phyloP scores from a whole-genome alignment of 1,140 invertebrate genomes.

The Plutomurus gul region DNA sequence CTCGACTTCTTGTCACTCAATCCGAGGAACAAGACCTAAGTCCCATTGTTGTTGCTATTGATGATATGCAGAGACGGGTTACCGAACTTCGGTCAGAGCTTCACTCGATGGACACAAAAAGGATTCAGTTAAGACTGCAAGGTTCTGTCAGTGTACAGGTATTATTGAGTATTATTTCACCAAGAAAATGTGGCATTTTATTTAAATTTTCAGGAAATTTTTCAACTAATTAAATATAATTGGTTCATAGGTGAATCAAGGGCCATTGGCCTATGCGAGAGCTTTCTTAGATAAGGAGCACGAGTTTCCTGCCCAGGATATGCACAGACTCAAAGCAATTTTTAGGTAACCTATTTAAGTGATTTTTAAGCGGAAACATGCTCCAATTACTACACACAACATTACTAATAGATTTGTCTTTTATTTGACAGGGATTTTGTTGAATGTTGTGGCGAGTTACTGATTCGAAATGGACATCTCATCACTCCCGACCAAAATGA shows the following conservation, averaged over 20 bases:
- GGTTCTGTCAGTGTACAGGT: constrained; percentile 53
- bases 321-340: constrained; percentile 51
- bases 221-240: too few species aligned
- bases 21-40: constrained; percentile 52
- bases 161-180: background rate
- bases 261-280: constrained; percentile 51
- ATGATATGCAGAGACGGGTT: constrained; percentile 53
- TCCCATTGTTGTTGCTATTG: constrained; percentile 53
- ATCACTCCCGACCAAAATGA: constrained; percentile 50
- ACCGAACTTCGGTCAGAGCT: constrained; percentile 49
- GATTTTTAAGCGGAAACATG: background rate
- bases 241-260: constrained; percentile 52
- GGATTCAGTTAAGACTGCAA: constrained; percentile 50
- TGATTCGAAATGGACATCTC: constrained; percentile 50
- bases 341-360: constrained; percentile 50
- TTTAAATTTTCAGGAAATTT: background rate
- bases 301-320: constrained; percentile 52
- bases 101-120: constrained; percentile 50
- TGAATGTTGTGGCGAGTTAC: constrained; percentile 52
- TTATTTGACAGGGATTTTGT: constrained; percentile 53
- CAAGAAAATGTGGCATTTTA: background rate
- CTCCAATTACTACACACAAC: too few species aligned
- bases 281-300: constrained; percentile 52
- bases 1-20: constrained; percentile 42
- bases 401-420: background rate